Conservation (phyloP, 1,140 invertebrate species). For the Drosophila athabasca region DNA sequence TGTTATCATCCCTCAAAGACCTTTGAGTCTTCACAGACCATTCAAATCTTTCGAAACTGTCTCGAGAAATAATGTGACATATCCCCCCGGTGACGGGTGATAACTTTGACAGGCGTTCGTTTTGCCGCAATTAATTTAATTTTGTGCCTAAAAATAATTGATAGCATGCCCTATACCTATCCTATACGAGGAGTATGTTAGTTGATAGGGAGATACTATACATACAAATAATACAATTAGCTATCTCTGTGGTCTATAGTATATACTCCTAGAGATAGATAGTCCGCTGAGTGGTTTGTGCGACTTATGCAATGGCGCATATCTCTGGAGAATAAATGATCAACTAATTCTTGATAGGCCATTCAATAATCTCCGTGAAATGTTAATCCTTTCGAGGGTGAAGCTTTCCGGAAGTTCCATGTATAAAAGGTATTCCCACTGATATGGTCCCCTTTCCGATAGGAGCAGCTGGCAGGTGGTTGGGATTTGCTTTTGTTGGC, state of each 20-base stretch:
- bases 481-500: constrained; percentile 33
- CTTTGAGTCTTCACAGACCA: constrained; percentile 45
- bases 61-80: constrained; percentile 27
- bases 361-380: too few relatives aligned
- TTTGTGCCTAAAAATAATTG: constrained; percentile 48
- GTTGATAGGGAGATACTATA: too few relatives aligned
- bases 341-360: too few relatives aligned
- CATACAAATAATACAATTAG: constrained; percentile 28
- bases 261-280: constrained; percentile 49
- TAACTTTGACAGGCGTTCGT: constrained; percentile 60
- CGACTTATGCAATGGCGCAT: constrained; percentile 48
- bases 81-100: constrained; percentile 7
- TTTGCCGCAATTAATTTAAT: constrained; percentile 66
- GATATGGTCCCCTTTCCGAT: constrained; percentile 11
- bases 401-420: too few relatives aligned
- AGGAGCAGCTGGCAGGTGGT: constrained; percentile 44
- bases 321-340: constrained; percentile 36
- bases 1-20: constrained; percentile 21
- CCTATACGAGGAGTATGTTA: constrained; percentile 17
- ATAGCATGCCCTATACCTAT: constrained; percentile 39
- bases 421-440: too few relatives aligned
- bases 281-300: constrained; percentile 49
- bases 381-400: too few relatives aligned
- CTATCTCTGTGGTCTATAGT: constrained; percentile 58
- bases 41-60: constrained; percentile 20